Base-by-base conservation (phyloP, 2,888 invertebrate genomes). In the Orthonevra nobilis region DNA sequence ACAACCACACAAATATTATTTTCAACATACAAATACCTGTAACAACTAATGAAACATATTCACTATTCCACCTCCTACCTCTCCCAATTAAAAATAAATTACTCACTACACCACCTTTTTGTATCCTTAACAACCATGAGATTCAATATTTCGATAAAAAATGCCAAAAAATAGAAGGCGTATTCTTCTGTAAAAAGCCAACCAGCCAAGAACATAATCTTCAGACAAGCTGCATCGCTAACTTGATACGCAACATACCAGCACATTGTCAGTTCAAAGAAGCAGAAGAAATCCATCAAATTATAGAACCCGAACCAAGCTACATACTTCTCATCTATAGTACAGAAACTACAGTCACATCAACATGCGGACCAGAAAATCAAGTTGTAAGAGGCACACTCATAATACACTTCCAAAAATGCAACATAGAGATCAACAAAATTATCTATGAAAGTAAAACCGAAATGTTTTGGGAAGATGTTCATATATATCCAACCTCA, bases 121-220 rank as follows among this genome's bases (percentile, higher is more conserved):
- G n/a, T n/a, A n/a, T n/a, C n/a, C n/a, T n/a, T n/a, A n/a, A n/a
- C n/a, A n/a, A n/a, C n/a, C 6, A 34, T 12, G 20, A 23, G 19
- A 60, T 74, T 48, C 66, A 66, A 52, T 28, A 48, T 10, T 48
- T 68, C 20, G 34, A 23, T 0, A 12, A 23, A 52, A 15, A 28
- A 34, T 74, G 74, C 46, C 60, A 32, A 14, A 61, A 68, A 36
- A 34, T 66, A 34, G 77, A 64, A 44, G 50, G 42, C 9, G 66
- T 23, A 0, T 60, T 52, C 17, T 60, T 32, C 19, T 66, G 66
- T 19, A 36, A 5, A n/a, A 9, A 28, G 12, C 48, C 48, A 23
- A 20, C 20, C 3, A 3, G 17, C 6, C 14, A 56, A 40, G 61
- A 73, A 40, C n/a, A 38, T 5, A 30, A 15, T 3, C 26, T 14